phyloP scores from a whole-genome alignment of 2,113 vertebrate genomes.

The Notiomystis cincta region DNA sequence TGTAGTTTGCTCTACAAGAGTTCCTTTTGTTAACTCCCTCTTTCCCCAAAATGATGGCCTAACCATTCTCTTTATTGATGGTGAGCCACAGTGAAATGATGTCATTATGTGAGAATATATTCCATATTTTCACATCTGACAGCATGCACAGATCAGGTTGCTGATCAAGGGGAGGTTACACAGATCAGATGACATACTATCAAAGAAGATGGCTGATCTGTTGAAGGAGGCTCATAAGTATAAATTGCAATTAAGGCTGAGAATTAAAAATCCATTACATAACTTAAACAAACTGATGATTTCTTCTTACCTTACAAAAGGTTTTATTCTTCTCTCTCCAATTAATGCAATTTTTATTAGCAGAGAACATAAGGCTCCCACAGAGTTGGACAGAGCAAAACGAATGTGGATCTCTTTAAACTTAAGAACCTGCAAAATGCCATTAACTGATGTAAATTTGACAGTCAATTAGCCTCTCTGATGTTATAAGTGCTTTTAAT shows the following conservation, averaged over 20 bases:
- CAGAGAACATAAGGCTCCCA: neutral
- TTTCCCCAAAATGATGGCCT: neutral
- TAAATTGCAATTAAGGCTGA: neutral
- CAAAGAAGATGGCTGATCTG: neutral
- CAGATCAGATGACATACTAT: neutral
- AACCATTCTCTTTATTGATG: neutral
- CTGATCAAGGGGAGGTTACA: neutral
- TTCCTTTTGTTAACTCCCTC: neutral
- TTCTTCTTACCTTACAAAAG: neutral
- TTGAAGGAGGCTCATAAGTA: neutral
- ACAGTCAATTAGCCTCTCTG: neutral
- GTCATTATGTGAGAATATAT: neutral
- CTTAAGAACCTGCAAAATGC: slow-evolving; percentile 28
- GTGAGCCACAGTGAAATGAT: neutral
- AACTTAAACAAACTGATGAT: neutral
- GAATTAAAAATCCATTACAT: neutral
- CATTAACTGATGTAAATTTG: slow-evolving; percentile 27
- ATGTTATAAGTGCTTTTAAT: neutral
- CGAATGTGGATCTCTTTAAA: neutral
- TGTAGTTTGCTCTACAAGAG: neutral
- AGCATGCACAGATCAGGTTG: neutral
- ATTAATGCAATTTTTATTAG: neutral
- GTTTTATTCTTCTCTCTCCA: neutral
- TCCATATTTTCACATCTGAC: neutral
- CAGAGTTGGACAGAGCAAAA: neutral